Conservation (phyloP, 2,797 vertebrate species). For the Halcyon chelicuti region DNA sequence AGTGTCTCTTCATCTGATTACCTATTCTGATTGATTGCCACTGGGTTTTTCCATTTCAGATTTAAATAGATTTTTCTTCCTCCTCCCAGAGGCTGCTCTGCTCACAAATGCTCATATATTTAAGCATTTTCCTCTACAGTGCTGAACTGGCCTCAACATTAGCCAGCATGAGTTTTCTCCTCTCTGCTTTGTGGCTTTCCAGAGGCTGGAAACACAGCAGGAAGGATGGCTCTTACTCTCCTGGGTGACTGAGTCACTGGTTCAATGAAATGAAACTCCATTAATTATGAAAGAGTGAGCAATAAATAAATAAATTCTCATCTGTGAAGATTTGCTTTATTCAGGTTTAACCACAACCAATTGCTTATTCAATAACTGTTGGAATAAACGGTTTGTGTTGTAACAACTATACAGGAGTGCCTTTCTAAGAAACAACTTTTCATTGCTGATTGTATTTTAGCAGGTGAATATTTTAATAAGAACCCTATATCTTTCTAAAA, state of each 20-base stretch:
- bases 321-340: not conserved
- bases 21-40: not conserved
- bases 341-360: not conserved
- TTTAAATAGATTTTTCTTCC: not conserved
- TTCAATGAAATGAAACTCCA: constrained; percentile 20
- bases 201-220: not conserved
- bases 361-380: not conserved
- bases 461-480: not conserved
- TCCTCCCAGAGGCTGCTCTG: not conserved
- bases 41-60: not conserved
- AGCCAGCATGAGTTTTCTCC: not conserved
- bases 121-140: not conserved
- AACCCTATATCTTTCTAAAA: not conserved
- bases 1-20: not conserved
- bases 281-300: constrained; percentile 20
- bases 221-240: not conserved
- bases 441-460: not conserved
- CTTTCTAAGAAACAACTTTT: not conserved
- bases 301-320: constrained; percentile 8
- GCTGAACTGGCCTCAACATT: not conserved
- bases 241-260: not conserved
- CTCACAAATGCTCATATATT: not conserved
- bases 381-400: not conserved
- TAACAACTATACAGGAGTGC: not conserved
- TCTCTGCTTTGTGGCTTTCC: not conserved